Evolutionary conservation across 2,113 vertebrate species (phyloP).

Genomic region (Phocoena sinus): DNA sequence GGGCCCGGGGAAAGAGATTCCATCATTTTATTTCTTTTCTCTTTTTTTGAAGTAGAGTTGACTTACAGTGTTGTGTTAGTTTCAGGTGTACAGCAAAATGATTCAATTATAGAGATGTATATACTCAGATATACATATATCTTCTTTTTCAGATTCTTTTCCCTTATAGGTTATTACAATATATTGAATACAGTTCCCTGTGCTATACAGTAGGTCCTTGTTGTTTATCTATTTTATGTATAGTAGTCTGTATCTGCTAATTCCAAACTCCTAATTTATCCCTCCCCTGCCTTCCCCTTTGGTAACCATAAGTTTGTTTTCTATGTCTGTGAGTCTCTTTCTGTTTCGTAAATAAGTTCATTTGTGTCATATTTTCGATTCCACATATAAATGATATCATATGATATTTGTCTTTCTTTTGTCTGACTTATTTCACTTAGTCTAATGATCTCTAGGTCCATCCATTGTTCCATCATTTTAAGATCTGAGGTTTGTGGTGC

Average conservation of each 20-base stretch:
- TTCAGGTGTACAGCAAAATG: not conserved
- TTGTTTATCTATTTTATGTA: not conserved
- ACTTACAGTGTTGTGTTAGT: not conserved
- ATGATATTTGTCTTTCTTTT: not conserved
- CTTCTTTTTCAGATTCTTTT: not conserved
- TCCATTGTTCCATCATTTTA: not conserved
- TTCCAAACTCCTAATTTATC: not conserved
- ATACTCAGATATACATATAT: not conserved
- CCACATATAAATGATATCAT: not conserved
- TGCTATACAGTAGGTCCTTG: not conserved
- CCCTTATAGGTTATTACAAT: not conserved
- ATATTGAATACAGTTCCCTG: not conserved
- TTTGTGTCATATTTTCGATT: not conserved
- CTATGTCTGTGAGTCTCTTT: not conserved
- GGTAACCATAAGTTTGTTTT: not conserved
- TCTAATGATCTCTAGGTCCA: not conserved
- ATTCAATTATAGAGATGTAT: not conserved
- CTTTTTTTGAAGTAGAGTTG: not conserved
- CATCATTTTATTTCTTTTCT: not conserved
- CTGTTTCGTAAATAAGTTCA: not conserved
- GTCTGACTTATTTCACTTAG: not conserved
- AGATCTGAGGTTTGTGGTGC: not conserved
- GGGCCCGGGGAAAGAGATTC: not conserved
- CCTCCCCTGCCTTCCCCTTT: not conserved
- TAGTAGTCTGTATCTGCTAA: not conserved